Percentiles rank a stretch among this genome's conserved stretches.
Evolutionary conservation across 2,888 invertebrate genomes (phyloP).

Genomic region (Amiota mariae): DNA sequence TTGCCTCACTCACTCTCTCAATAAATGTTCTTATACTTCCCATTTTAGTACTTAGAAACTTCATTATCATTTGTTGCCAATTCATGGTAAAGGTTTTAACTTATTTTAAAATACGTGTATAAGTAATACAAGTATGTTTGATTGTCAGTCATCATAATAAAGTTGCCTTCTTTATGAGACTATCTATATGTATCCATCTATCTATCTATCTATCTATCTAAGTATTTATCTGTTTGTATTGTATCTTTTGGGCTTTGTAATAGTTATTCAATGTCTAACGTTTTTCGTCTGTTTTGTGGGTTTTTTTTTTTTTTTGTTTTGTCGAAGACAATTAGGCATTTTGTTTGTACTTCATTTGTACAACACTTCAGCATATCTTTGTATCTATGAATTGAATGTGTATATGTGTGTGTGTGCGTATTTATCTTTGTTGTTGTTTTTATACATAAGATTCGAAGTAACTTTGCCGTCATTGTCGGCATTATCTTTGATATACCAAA

Average conservation of each 20-base stretch:
- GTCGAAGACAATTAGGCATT: constrained; percentile 65
- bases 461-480: constrained; percentile 42
- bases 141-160: constrained; percentile 24
- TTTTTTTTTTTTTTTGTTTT: constrained; percentile 40
- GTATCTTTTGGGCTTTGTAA: constrained; percentile 13
- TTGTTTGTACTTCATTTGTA: constrained; percentile 46
- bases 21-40: constrained; percentile 24
- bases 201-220: not conserved
- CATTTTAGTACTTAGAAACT: constrained; percentile 43
- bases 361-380: constrained; percentile 4
- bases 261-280: constrained; percentile 30
- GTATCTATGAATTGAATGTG: not conserved
- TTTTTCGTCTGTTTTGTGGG: constrained; percentile 17
- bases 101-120: not conserved
- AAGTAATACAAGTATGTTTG: not conserved
- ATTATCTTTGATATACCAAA: constrained; percentile 59
- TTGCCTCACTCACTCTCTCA: constrained; percentile 52
- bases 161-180: constrained; percentile 24
- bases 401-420: not conserved
- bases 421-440: no score
- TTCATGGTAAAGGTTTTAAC: not conserved
- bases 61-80: constrained; percentile 47
- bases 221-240: constrained; percentile 21
- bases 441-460: not conserved
- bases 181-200: not conserved